phyloP scores from a whole-genome alignment of 2,888 invertebrate species.

The Cancer borealis region DNA sequence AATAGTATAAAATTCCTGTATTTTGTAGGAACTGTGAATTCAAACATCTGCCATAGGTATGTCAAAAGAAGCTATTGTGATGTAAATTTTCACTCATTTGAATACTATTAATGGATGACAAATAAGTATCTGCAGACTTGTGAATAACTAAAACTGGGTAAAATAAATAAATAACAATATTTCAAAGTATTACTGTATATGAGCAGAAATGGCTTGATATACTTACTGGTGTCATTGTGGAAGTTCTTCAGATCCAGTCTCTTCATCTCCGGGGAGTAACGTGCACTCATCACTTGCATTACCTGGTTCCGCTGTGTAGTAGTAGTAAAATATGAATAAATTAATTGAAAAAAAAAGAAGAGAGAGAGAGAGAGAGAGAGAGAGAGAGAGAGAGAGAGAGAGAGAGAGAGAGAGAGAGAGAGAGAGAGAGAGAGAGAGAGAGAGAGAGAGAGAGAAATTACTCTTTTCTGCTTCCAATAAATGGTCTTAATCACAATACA shows the following conservation, averaged over 20 bases:
- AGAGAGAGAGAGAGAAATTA: not conserved
- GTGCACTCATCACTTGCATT: conserved; percentile 68
- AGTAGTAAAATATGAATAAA: not conserved
- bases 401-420: no score
- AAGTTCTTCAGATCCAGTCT: conserved; percentile 73
- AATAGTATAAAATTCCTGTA: not conserved
- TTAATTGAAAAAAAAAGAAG: not conserved
- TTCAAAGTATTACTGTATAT: not conserved
- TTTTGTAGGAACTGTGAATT: not conserved
- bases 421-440: no score
- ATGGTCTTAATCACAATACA: not conserved
- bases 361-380: no score
- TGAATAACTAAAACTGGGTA: not conserved
- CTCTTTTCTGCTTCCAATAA: not conserved
- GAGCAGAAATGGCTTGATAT: not conserved
- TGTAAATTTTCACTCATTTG: conserved; percentile 2
- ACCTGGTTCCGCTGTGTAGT: conserved; percentile 58
- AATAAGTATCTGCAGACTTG: not conserved
- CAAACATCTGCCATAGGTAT: not conserved
- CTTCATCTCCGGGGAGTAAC: conserved; percentile 71
- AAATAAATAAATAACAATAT: not conserved
- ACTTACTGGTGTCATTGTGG: conserved; percentile 75
- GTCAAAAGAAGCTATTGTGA: not conserved
- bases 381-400: no score
- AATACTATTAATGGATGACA: not conserved